Base-by-base conservation (phyloP, 1,140 invertebrate genomes). In the Ephestia elutella region DNA sequence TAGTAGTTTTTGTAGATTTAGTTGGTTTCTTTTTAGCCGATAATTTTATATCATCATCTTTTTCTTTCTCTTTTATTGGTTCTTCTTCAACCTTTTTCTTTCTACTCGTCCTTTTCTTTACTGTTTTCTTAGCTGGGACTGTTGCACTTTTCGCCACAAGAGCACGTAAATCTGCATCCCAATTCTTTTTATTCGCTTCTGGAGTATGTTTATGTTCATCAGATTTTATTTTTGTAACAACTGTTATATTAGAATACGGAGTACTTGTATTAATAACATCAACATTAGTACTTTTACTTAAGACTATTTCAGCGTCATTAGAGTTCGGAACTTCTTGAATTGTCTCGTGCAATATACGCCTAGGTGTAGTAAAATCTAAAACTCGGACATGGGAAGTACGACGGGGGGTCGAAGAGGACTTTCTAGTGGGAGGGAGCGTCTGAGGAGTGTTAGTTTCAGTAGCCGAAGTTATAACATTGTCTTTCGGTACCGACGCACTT, bases 351-450 rank as follows among this genome's bases (percentile, higher is more conserved):
- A 86, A 67, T 57, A 86, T 82, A 64, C 83, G 70, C 69, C 82
- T 70, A 3, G 82, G 85, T 32, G 83, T 86, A 18, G 80, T 73
- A 54, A 88, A 88, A 68, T 88, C 82, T 69, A 88, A 73, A 17
- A 86, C 82, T 62, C 86, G 73, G 25, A 86, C 68, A 62, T 88
- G 83, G 4, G 83, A 80, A 15, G 72, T 75, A 19, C 86, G 68
- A 15, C 86, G 72, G 10, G 86, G 86, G 28, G 86, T 88, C 5
- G 86, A 88, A 0, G 81, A 86, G 0, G 86, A 84, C 59, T 83
- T 86, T 57, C 77, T 79, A 25, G 66, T 51, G 8, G 74, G 75
- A 8, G 81, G 80, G 35, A 76, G 35, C 9, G 69, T 56, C 57
- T 80, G 73, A 4, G 86, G 86, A 18, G 86, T 88, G 63, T 58